A percentile compares a stretch with the other conserved stretches of the same genome.
Conservation (phyloP, 2,113 vertebrate species). For the Rhea americana region DNA sequence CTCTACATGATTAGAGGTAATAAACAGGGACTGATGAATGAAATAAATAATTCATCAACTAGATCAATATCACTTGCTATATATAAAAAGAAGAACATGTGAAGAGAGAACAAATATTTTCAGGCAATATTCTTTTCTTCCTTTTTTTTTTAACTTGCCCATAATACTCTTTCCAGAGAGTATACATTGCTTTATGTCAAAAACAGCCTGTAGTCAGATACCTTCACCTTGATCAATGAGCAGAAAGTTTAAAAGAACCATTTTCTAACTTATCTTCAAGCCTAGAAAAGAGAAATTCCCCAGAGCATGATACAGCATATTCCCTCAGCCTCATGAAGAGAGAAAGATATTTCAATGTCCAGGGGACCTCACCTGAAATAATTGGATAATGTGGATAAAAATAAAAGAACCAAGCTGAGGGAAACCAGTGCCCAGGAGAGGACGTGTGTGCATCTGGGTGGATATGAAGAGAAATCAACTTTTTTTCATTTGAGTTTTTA, state of each 20-base stretch:
- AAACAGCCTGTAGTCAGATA: not conserved
- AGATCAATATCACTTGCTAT: not conserved
- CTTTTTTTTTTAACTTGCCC: not conserved
- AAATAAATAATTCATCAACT: not conserved
- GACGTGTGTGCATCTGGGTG: too few species aligned
- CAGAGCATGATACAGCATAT: not conserved
- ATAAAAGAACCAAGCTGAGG: not conserved
- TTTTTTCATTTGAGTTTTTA: not conserved
- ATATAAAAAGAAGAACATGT: not conserved
- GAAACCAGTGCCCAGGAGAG: not conserved
- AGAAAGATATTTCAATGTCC: not conserved
- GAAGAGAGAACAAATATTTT: not conserved
- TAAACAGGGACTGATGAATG: not conserved
- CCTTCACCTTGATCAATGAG: not conserved
- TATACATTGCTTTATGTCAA: not conserved
- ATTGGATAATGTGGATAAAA: not conserved
- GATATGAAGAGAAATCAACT: not conserved
- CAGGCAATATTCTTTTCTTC: not conserved
- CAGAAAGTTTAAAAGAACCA: not conserved
- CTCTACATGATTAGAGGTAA: not conserved
- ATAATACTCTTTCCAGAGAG: not conserved
- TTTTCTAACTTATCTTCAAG: not conserved
- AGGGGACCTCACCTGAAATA: not conserved
- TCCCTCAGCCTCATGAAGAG: not conserved
- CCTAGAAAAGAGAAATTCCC: not conserved